Evolutionary conservation across 2,888 invertebrate genomes (phyloP), one percentile per base, ranked within the genome.

Genomic region (Limnephilus lunatus): DNA sequence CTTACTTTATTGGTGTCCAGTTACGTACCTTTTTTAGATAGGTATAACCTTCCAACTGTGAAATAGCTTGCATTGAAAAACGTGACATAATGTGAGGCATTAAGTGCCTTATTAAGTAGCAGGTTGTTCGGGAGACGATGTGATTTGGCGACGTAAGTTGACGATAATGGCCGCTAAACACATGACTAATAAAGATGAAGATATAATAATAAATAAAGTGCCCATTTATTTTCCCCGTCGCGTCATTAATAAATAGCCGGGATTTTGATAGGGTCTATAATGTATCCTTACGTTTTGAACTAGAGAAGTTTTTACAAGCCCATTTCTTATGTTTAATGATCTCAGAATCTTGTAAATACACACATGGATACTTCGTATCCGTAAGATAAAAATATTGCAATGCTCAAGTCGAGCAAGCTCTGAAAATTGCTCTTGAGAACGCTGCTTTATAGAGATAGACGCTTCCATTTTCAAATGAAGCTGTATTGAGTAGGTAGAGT

Each of bases 181-280:
- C 39, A 86, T 86, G 85, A 86, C 85, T 86, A 86, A 86, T 86
- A 86, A 86, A 86, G 85, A 44, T 86, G 85, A 86, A 86, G 85
- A 48, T 86, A 86, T 86, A 86, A 86, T 86, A 86, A 86, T 86
- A 86, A 48, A 68, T 68, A 48, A 86, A 86, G 39, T 86, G 39
- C 44, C n/a, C 44, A n/a, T 44, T 39, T 86, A 48, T 86, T 35
- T 48, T 30, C 85, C 85, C n/a, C 15, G 85, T n/a, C 14, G 85
- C 30, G 48, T n/a, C 14, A 48, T 86, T 44, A 86, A 39, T 39
- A 86, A 30, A 86, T 39, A 48, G 12, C 85, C n/a, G 25, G 35
- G 44, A 85, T 19, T 85, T 85, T 39, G n/a, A n/a, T 44, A n/a
- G 44, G 85, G 85, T n/a, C 39, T 11, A 14, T 39, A 85, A 85